These are phyloP conservation scores for Drosophila prosaltans DNA, from an alignment of 1,140 invertebrate genomes.

Conservation along the genomic window DNA sequence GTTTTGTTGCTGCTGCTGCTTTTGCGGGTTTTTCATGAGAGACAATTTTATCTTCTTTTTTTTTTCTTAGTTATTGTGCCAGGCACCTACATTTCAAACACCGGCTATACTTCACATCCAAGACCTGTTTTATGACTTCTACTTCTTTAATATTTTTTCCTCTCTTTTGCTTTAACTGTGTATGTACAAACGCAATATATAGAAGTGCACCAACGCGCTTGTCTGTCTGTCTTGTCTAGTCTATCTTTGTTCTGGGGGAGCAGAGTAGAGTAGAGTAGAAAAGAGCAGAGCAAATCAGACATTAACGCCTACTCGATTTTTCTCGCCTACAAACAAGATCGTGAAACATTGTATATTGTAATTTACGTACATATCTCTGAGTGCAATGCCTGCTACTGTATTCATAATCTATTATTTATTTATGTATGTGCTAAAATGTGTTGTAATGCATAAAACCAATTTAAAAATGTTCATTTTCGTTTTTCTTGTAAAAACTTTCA, in stretches of 20 bases:
- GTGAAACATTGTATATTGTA: slow-evolving; percentile 19
- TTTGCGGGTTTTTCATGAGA: slow-evolving; percentile 30
- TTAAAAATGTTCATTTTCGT: slow-evolving; percentile 41
- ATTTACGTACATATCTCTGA: slow-evolving; percentile 22
- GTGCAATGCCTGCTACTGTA: slow-evolving; percentile 20
- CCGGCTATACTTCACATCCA: slow-evolving; percentile 29
- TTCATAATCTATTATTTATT: slow-evolving; percentile 41
- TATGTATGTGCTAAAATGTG: slow-evolving; percentile 51
- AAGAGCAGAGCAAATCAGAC: slow-evolving; percentile 16
- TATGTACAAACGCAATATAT: slow-evolving; percentile 53
- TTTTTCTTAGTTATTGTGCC: slow-evolving; percentile 64
- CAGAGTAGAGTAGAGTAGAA: not conserved
- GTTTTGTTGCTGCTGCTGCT: slow-evolving; percentile 3
- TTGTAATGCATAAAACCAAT: slow-evolving; percentile 53
- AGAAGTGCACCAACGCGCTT: slow-evolving; percentile 29
- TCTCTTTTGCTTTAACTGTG: slow-evolving; percentile 12
- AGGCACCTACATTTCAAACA: slow-evolving; percentile 51
- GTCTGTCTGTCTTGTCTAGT: slow-evolving; percentile 10
- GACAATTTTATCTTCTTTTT: slow-evolving; percentile 23
- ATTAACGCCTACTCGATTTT: slow-evolving; percentile 1
- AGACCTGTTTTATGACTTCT: slow-evolving; percentile 29
- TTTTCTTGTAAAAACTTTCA: slow-evolving; percentile 60
- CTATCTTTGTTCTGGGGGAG: slow-evolving; percentile 12
- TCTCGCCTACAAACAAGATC: slow-evolving; percentile 24
- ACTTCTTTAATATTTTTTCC: slow-evolving; percentile 5